A percentile compares a stretch with the other conserved stretches of the same genome.
Conservation (phyloP, 2,888 invertebrate species). For the Tenodera sinensis region DNA sequence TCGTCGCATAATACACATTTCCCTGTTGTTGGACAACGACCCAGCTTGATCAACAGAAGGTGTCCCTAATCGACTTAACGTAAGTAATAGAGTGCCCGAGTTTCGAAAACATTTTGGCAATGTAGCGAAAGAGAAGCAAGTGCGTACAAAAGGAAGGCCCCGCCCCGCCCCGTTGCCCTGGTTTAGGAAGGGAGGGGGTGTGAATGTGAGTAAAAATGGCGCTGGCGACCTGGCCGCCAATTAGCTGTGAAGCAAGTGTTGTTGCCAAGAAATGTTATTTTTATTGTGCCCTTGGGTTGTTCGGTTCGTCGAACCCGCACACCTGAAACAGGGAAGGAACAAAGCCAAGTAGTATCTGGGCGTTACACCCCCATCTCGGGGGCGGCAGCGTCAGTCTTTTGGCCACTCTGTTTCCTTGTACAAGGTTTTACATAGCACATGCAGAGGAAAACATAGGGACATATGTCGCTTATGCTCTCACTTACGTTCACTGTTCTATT, state of each 20-base stretch:
- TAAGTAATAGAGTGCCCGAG: not conserved
- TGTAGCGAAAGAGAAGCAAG: not conserved
- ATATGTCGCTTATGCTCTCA: too few relatives aligned
- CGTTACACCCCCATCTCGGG: too few relatives aligned
- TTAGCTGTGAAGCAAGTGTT: not conserved
- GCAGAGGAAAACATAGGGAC: too few relatives aligned
- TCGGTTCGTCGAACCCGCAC: not conserved
- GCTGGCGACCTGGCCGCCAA: not conserved
- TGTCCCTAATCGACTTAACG: not conserved
- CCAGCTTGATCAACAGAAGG: too few relatives aligned
- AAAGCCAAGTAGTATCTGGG: not conserved
- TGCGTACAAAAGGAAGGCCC: not conserved
- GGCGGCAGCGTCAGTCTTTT: too few relatives aligned
- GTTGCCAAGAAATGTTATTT: not conserved
- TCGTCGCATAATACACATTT: too few relatives aligned
- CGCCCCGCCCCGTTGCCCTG: not conserved
- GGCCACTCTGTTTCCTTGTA: too few relatives aligned
- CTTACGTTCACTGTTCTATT: too few relatives aligned
- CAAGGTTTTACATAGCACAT: too few relatives aligned
- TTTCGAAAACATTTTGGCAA: not conserved
- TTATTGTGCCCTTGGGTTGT: not conserved
- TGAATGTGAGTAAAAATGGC: not conserved
- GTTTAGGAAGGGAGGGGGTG: not conserved
- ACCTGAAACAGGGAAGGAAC: not conserved
- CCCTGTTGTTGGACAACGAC: too few relatives aligned